These are phyloP conservation scores for Glaucidium brasilianum DNA, from an alignment of 2,113 vertebrate genomes.

Conservation along the genomic window DNA sequence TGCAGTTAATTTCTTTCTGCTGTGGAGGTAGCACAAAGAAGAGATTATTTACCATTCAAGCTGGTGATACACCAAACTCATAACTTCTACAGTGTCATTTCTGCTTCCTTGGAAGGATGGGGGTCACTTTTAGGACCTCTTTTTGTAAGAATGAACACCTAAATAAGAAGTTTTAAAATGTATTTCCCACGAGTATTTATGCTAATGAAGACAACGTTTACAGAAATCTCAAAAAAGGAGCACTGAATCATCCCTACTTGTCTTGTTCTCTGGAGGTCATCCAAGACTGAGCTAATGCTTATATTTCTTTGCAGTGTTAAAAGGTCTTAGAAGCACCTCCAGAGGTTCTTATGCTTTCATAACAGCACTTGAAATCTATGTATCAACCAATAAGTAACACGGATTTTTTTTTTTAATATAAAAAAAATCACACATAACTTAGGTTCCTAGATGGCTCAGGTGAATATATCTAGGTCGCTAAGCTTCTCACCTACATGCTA, in stretches of 20 bases:
- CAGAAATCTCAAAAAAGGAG: not conserved
- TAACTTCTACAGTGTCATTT: not conserved
- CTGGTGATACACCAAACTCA: not conserved
- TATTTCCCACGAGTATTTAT: not conserved
- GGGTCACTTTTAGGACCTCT: not conserved
- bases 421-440: not conserved
- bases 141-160: not conserved
- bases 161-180: not conserved
- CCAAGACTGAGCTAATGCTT: slow-evolving; percentile 26
- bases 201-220: slow-evolving; percentile 1
- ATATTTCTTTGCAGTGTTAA: not conserved
- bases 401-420: not conserved
- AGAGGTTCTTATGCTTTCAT: not conserved
- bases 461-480: not conserved
- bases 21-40: not conserved
- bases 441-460: not conserved
- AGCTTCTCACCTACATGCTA: not conserved
- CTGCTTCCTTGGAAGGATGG: not conserved
- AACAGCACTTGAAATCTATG: not conserved
- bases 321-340: not conserved
- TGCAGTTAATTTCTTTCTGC: not conserved
- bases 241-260: not conserved
- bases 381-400: not conserved
- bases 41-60: not conserved
- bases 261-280: slow-evolving; percentile 12